A percentile compares a stretch with the other conserved stretches of the same genome.
phyloP scores from a whole-genome alignment of 2,888 invertebrate genomes.

The Drosophila paramelanica region DNA sequence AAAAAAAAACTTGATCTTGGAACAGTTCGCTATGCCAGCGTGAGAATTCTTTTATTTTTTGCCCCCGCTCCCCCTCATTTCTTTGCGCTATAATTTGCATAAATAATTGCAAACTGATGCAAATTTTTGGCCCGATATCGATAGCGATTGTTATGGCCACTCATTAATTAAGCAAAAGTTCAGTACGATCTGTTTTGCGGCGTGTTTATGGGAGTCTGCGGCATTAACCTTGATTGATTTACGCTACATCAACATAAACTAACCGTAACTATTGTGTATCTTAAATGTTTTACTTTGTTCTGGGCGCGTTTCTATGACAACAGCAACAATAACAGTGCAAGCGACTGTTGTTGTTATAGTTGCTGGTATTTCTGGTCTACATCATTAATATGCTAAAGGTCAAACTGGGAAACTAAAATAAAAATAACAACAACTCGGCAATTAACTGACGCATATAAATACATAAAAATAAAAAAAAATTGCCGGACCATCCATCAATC shows the following conservation, averaged over 20 bases:
- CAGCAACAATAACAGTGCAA: slow-evolving; percentile 46
- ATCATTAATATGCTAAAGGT: slow-evolving; percentile 65
- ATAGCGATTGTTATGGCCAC: slow-evolving; percentile 32
- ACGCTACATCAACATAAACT: slow-evolving; percentile 41
- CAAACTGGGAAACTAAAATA: slow-evolving; percentile 25
- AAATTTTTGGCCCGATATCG: slow-evolving; percentile 53
- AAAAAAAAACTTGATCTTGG: slow-evolving; percentile 13
- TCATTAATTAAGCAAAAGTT: slow-evolving; percentile 67
- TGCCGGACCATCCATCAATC: slow-evolving; percentile 69
- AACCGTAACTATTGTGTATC: slow-evolving; percentile 20
- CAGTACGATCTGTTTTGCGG: slow-evolving; percentile 14
- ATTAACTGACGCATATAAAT: slow-evolving; percentile 46
- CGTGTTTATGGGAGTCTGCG: slow-evolving; percentile 23
- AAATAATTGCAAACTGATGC: slow-evolving; percentile 75
- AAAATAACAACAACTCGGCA: slow-evolving; percentile 29
- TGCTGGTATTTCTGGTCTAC: slow-evolving; percentile 32
- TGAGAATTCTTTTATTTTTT: slow-evolving; percentile 25
- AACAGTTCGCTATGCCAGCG: slow-evolving; percentile 21
- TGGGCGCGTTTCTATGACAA: slow-evolving; percentile 48
- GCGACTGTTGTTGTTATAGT: slow-evolving; percentile 33
- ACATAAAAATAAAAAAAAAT: slow-evolving; percentile 9
- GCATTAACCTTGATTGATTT: slow-evolving; percentile 66
- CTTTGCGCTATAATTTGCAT: slow-evolving; percentile 62
- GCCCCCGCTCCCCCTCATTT: background rate
- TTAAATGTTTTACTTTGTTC: slow-evolving; percentile 37